A percentile compares a stretch with the other conserved stretches of the same genome.
Conservation (phyloP, 2,113 vertebrate genomes). For the Orycteropus afer region DNA sequence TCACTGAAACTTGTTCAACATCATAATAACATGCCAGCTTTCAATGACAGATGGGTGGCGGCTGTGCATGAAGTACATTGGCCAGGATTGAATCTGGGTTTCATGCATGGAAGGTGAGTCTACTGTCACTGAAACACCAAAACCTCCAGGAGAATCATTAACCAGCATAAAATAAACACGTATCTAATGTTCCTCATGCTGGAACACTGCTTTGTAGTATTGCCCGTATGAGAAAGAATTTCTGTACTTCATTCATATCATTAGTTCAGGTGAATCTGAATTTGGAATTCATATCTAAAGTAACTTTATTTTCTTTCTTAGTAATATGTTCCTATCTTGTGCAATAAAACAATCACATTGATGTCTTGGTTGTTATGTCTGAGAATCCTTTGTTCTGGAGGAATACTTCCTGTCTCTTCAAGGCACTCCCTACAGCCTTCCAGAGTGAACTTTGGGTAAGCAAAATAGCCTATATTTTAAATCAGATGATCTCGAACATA, state of each 20-base stretch:
- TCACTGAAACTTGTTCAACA: too few species aligned
- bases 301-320: neutral
- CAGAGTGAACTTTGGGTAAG: constrained; percentile 1
- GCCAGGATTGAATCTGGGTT: too few species aligned
- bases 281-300: neutral
- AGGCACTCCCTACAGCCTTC: neutral
- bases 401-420: neutral
- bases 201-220: neutral
- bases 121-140: too few species aligned
- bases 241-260: neutral
- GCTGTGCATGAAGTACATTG: too few species aligned
- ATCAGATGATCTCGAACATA: neutral
- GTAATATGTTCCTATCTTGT: neutral
- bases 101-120: too few species aligned
- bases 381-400: neutral
- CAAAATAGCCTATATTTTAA: neutral
- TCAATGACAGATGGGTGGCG: too few species aligned
- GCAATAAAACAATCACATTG: neutral
- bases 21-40: too few species aligned
- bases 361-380: neutral
- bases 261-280: neutral
- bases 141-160: neutral
- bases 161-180: neutral
- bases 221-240: neutral
- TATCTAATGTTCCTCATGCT: neutral